These are phyloP conservation scores for Heliconius hewitsoni DNA, from an alignment of 1,140 invertebrate genomes.

Conservation along the genomic window DNA sequence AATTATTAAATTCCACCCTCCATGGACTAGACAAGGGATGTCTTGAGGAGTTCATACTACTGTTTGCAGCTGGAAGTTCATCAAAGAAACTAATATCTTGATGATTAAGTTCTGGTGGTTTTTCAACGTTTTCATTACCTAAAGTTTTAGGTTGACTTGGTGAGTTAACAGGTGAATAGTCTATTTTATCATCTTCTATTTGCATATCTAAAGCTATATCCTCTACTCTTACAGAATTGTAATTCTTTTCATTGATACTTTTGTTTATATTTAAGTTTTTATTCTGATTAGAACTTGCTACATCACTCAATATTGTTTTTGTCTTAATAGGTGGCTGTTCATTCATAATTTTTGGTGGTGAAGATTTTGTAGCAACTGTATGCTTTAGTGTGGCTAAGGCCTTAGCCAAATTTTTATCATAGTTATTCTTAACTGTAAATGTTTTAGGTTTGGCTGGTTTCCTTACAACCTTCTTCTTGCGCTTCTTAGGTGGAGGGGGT, in stretches of 20 bases:
- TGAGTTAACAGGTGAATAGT: slow-evolving; percentile 70
- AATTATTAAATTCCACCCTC: slow-evolving; percentile 67
- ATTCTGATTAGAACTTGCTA: background rate
- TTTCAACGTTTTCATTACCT: background rate
- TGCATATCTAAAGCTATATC: slow-evolving; percentile 68
- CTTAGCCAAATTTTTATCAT: slow-evolving; percentile 68
- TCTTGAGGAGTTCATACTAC: slow-evolving; percentile 70
- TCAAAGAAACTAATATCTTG: slow-evolving; percentile 71
- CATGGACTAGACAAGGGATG: slow-evolving; percentile 69
- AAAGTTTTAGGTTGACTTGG: slow-evolving; percentile 42
- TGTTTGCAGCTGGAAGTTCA: slow-evolving; percentile 66
- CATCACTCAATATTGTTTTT: background rate
- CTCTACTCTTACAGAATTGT: slow-evolving; percentile 63
- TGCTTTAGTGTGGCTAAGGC: slow-evolving; percentile 61
- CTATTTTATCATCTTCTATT: slow-evolving; percentile 48
- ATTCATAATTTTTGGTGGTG: background rate
- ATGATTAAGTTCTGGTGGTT: background rate
- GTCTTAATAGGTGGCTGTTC: background rate
- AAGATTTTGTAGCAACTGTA: slow-evolving; percentile 40
- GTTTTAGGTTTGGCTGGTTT: slow-evolving; percentile 57
- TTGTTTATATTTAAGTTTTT: slow-evolving; percentile 12
- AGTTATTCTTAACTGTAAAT: slow-evolving; percentile 56
- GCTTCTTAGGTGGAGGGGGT: slow-evolving; percentile 67
- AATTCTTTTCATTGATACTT: slow-evolving; percentile 44
- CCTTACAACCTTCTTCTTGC: slow-evolving; percentile 53